Base-by-base conservation (phyloP, 2,113 vertebrate genomes). In the Mugil cephalus region DNA sequence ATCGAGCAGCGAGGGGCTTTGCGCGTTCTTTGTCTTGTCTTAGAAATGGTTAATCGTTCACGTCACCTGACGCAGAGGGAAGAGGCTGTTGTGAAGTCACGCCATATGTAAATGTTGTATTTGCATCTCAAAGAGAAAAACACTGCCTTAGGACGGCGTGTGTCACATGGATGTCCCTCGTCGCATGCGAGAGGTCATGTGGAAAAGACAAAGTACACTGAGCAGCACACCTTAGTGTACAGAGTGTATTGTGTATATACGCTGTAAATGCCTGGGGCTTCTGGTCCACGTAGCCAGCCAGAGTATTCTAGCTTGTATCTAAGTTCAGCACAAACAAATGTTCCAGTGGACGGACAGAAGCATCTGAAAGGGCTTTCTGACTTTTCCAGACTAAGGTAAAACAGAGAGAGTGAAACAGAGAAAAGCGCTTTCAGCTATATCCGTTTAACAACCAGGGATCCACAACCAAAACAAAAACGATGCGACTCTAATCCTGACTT, bases 351-450 rank as follows among this genome's bases (percentile, higher is more conserved):
- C 19, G 43, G 55, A 67, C 38, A 68, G 81, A 79, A 77, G 85
- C 61, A 58, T 74, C 77, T 81, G 39, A 81, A 87, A 64, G 12
- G 67, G 52, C 70, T 54, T 42, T 62, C 35, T 40, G 79, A 83
- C 74, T 74, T 65, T 91, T 92, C 88, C 79, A 90, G 90, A 84
- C 74, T 51, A 60, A 70, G 71, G 69, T 4, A 34, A 79, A 84
- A 81, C 35, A 76, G 78, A 38, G 13, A 62, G 42, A 55, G 48
- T 67, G 54, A 62, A 77, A 74, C 71, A 53, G 24, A 64, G 38
- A 84, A 66, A 59, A 36, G 47, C 69, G 75, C 40, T 55, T 52
- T 75, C 71, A 68, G 77, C 82, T 72, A 79, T 82, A 70, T 60
- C 36, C 35, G 67, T 7, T 34, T n/a, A 66, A 77, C 77, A 81